Evolutionary conservation across 2,113 vertebrate species (phyloP).

Genomic region (Ptyas mucosa): DNA sequence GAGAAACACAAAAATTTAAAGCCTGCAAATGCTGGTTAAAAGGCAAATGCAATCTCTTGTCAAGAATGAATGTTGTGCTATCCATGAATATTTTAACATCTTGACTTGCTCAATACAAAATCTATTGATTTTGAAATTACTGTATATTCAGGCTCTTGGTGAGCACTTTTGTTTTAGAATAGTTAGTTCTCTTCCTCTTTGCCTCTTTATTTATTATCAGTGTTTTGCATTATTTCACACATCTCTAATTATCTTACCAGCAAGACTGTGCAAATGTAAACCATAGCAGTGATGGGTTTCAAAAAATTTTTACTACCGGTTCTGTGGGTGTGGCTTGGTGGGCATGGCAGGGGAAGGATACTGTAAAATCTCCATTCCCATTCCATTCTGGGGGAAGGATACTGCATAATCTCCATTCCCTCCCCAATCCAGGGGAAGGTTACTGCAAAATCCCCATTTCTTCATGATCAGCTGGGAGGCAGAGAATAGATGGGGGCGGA

Average conservation of each 20-base stretch:
- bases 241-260: background rate
- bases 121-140: background rate
- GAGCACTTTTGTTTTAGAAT: background rate
- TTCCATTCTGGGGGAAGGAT: too few relatives aligned
- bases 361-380: too few relatives aligned
- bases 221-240: background rate
- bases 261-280: background rate
- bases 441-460: too few relatives aligned
- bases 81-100: background rate
- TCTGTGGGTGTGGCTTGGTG: too few relatives aligned
- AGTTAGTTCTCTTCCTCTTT: background rate
- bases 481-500: too few relatives aligned
- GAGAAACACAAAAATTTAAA: background rate
- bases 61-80: background rate
- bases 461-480: too few relatives aligned
- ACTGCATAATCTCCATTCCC: too few relatives aligned
- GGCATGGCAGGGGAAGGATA: too few relatives aligned
- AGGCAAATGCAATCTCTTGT: background rate
- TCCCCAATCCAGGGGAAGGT: too few relatives aligned
- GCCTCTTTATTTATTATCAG: background rate
- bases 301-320: too few relatives aligned
- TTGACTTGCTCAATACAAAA: background rate
- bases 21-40: background rate
- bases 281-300: background rate
- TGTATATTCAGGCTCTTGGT: background rate